Conservation (phyloP, 2,888 invertebrate species). For the Euplagia quadripunctaria region DNA sequence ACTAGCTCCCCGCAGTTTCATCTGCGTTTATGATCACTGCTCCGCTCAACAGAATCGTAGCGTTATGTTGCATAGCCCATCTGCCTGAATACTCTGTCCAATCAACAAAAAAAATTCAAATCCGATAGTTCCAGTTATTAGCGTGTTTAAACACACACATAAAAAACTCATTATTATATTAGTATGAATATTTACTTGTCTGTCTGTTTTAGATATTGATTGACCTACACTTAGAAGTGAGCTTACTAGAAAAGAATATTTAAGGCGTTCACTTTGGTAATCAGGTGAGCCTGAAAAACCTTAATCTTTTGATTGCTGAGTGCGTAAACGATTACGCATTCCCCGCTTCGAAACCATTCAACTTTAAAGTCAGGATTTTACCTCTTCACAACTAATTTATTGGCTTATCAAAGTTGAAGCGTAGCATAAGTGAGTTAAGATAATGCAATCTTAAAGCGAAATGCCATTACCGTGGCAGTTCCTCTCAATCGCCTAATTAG, state of each 20-base stretch:
- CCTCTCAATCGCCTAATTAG: slow-evolving; percentile 67
- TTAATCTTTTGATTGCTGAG: not conserved
- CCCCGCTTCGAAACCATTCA: not conserved
- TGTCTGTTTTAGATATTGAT: too few species aligned
- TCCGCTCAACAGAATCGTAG: too few species aligned
- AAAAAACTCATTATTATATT: too few species aligned
- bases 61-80: too few species aligned
- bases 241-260: not conserved
- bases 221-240: too few species aligned
- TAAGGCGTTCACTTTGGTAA: not conserved
- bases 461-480: slow-evolving; percentile 61
- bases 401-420: slow-evolving; percentile 49
- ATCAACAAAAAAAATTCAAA: too few species aligned
- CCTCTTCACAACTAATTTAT: slow-evolving; percentile 46
- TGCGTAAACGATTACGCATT: not conserved
- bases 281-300: not conserved
- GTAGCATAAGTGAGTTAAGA: slow-evolving; percentile 53
- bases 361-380: not conserved
- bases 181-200: too few species aligned
- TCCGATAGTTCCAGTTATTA: too few species aligned
- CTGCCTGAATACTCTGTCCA: too few species aligned
- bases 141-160: too few species aligned
- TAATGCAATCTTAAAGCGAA: slow-evolving; percentile 62
- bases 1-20: too few species aligned
- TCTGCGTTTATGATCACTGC: too few species aligned